Base-by-base conservation (phyloP, 2,113 vertebrate genomes). In the Tachuris rubrigastra region DNA sequence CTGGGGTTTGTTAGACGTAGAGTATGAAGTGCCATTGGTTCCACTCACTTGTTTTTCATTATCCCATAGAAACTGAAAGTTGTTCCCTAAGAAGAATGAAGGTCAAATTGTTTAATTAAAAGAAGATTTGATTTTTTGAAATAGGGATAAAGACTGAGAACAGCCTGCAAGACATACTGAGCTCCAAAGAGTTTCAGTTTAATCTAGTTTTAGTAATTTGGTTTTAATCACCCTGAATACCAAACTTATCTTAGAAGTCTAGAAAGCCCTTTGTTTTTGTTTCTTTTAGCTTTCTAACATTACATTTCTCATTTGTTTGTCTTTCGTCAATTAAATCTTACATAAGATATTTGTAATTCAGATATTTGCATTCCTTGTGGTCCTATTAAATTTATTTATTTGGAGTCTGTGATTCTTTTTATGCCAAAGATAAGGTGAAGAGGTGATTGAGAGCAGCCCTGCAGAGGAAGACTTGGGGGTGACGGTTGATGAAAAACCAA, bases 41-140 rank as follows among this genome's bases (percentile, higher is more conserved):
- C 75, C 24, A 47, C 55, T 87, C 63, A 44, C 39, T 85, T 82
- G 60, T 80, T 91, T 94, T 93, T 93, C 82, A 83, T 91, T 93
- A 90, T 92, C 39, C 87, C 71, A 39, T 69, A 71, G 87, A 96
- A 94, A 91, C 23, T 10, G 46, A 83, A 91, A 87, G 86, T 87
- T 93, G 49, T 91, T 95, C 63, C 35, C 7, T 2, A 86, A 80
- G 82, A 96, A 94, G 75, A 96, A 93, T 93, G 82, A 94, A 94
- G 91, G 94, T 96, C 95, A 96, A 90, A 59, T 79, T 85, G 42
- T 73, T 90, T 96, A 95, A 96, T 97, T 96, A 93, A 86, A 95
- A 96, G 67, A 86, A 88, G 60, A 88, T 68, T 81, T 90, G 35
- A 55, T 79, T 59, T 89, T 89, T 94, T 93, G 66, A 2, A 95